phyloP scores from a whole-genome alignment of 2,797 vertebrate species.

The Gadopsis bispinosus region DNA sequence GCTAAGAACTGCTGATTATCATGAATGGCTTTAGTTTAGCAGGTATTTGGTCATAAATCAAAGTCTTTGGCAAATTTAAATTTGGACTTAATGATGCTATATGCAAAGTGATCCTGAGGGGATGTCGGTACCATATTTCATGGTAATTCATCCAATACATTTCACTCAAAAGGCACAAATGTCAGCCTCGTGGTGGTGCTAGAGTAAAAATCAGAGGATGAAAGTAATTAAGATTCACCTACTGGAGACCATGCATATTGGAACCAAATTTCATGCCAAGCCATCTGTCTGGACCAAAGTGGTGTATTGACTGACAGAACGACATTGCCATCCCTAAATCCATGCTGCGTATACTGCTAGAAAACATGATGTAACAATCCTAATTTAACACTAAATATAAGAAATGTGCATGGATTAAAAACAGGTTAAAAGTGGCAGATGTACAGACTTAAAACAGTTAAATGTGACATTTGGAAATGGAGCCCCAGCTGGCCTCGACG shows the following conservation, averaged over 20 bases:
- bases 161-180: neutral
- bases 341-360: neutral
- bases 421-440: neutral
- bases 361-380: neutral
- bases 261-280: neutral
- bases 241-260: neutral
- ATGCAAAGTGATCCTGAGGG: neutral
- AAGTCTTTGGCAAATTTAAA: neutral
- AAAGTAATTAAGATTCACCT: neutral
- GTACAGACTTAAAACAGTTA: neutral
- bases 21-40: neutral
- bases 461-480: neutral
- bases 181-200: neutral
- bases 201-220: neutral
- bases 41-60: neutral
- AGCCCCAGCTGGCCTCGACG: slow-evolving; percentile 13
- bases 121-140: neutral
- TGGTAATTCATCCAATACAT: neutral
- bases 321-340: neutral
- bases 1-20: neutral
- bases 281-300: neutral
- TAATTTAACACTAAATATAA: neutral
- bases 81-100: neutral
- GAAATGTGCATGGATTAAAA: neutral
- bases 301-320: neutral